These are phyloP conservation scores for Cisticola juncidis DNA, from an alignment of 2,113 vertebrate genomes.

Conservation along the genomic window DNA sequence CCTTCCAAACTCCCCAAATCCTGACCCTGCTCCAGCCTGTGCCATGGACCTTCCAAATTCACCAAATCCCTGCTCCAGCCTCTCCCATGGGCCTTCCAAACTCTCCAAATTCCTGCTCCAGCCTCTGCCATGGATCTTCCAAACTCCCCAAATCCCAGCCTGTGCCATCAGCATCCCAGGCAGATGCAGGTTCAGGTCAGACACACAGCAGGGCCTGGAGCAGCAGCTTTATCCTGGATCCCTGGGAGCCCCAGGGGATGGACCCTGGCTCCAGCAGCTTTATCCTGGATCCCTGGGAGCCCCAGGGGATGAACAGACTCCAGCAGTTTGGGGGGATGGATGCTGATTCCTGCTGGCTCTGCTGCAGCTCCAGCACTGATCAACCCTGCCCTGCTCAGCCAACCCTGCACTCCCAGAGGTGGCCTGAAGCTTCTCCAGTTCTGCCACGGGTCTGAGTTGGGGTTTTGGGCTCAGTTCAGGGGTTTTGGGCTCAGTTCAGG, in stretches of 20 bases:
- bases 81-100: not conserved
- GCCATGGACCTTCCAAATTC: not conserved
- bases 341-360: rapidly evolving
- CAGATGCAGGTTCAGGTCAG: not conserved
- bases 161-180: not conserved
- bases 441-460: rapidly evolving
- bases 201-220: rapidly evolving
- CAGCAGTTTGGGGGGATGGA: not conserved
- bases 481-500: not conserved
- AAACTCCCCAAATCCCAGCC: not conserved
- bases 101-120: not conserved
- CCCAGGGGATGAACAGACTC: too few relatives aligned
- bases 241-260: rapidly evolving
- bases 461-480: rapidly evolving
- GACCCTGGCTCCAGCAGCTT: not conserved
- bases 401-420: not conserved
- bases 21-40: not conserved
- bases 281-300: rapidly evolving
- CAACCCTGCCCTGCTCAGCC: not conserved
- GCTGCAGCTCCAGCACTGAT: not conserved
- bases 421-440: not conserved
- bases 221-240: not conserved
- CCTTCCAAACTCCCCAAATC: not conserved
- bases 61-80: not conserved
- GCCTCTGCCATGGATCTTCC: not conserved